phyloP scores from a whole-genome alignment of 2,797 vertebrate species.

The Tragelaphus oryx region DNA sequence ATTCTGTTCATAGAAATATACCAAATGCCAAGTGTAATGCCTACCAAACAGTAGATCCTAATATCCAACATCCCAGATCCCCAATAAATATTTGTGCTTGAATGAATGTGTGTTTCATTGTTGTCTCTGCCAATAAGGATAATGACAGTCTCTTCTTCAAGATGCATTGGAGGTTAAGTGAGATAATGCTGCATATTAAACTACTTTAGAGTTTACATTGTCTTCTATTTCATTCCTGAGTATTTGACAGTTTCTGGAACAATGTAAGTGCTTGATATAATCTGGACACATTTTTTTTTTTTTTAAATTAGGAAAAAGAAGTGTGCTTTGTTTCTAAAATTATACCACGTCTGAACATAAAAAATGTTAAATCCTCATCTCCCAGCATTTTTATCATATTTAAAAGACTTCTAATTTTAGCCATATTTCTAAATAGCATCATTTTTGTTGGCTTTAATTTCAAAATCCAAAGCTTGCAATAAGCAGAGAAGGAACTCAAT shows the following conservation, averaged over 20 bases:
- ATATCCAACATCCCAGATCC: too few relatives aligned
- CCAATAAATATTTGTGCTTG: not conserved
- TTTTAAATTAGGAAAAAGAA: conserved; percentile 8
- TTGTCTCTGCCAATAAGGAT: not conserved
- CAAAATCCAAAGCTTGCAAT: conserved; percentile 47
- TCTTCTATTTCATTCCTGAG: not conserved
- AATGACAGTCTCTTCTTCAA: not conserved
- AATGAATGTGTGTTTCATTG: not conserved
- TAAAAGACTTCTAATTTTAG: conserved; percentile 70
- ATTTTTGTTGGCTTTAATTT: conserved; percentile 70
- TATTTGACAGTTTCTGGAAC: not conserved
- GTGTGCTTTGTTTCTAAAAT: conserved; percentile 51
- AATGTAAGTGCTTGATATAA: not conserved
- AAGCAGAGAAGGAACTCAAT: conserved; percentile 56
- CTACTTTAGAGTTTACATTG: not conserved
- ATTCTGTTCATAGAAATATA: not conserved
- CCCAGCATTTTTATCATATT: conserved; percentile 47
- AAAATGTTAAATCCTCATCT: conserved; percentile 25
- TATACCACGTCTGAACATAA: conserved; percentile 11
- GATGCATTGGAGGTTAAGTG: not conserved
- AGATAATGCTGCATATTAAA: not conserved
- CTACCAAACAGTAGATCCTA: not conserved
- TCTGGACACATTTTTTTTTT: not conserved
- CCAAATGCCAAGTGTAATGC: too few relatives aligned
- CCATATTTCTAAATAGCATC: conserved; percentile 48